Evolutionary conservation across 2,113 vertebrate species (phyloP).

Genomic region (Corynorhinus townsendii): DNA sequence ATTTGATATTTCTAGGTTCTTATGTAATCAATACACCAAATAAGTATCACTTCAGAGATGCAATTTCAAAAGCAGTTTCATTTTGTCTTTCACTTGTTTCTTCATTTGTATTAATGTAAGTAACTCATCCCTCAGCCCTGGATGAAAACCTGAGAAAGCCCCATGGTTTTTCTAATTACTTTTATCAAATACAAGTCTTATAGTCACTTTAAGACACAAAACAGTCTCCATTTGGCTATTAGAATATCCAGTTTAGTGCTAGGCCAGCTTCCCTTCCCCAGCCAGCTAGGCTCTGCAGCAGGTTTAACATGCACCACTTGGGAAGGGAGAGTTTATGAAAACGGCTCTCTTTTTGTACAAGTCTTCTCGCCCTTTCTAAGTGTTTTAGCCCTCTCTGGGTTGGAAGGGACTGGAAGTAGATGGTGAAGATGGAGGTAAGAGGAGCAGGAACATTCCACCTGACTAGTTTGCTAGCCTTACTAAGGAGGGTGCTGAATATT

Average conservation of each 20-base stretch:
- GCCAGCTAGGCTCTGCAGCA: not conserved
- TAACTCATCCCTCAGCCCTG: not conserved
- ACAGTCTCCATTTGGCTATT: not conserved
- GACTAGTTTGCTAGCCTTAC: not conserved
- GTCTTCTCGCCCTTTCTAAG: not conserved
- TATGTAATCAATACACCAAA: not conserved
- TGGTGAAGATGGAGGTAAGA: not conserved
- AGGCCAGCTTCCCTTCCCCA: not conserved
- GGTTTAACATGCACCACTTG: not conserved
- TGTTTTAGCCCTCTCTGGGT: not conserved
- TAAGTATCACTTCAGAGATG: not conserved
- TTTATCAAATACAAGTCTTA: not conserved
- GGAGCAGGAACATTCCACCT: not conserved
- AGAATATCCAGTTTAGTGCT: not conserved
- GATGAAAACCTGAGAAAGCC: not conserved
- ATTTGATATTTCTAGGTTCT: slow-evolving; percentile 23
- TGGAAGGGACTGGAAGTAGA: not conserved
- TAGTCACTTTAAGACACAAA: not conserved
- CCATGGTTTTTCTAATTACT: not conserved
- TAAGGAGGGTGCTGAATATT: not conserved
- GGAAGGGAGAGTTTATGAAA: not conserved
- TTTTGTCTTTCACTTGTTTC: not conserved
- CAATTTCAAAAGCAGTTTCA: slow-evolving; percentile 7
- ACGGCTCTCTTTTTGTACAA: not conserved
- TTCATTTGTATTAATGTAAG: not conserved